phyloP scores from a whole-genome alignment of 1,140 invertebrate genomes.

The Oryctes rhinoceros region DNA sequence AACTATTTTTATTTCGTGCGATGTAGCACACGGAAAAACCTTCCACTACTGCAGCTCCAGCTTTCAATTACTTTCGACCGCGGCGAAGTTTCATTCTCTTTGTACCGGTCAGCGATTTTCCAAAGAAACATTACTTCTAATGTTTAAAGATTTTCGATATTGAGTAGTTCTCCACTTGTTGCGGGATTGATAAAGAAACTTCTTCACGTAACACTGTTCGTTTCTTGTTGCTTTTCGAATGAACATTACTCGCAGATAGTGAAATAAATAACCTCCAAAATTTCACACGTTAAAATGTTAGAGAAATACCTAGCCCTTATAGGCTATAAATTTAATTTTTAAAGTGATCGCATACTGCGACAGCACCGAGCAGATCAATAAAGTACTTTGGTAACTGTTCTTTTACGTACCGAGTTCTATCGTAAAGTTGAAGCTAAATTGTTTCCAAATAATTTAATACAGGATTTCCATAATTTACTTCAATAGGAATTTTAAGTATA shows the following conservation, averaged over 20 bases:
- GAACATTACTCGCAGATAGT: neutral
- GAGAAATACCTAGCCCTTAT: neutral
- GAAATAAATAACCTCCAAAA: neutral
- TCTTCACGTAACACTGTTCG: neutral
- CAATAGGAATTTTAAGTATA: too few species aligned
- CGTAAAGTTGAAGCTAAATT: too few species aligned
- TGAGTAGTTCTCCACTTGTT: slow-evolving; percentile 13
- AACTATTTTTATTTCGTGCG: neutral
- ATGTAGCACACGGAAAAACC: neutral
- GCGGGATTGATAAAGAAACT: neutral
- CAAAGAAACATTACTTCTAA: slow-evolving; percentile 1
- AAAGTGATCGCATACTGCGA: too few species aligned
- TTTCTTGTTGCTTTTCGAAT: neutral
- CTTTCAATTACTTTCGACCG: slow-evolving; percentile 8
- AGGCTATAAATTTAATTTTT: neutral
- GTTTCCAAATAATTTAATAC: too few species aligned
- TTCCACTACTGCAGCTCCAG: neutral
- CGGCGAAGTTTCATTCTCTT: neutral
- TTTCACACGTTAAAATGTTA: neutral
- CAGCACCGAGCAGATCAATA: too few species aligned
- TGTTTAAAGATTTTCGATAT: neutral
- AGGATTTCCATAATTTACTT: too few species aligned
- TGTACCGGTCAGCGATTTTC: neutral
- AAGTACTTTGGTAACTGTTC: too few species aligned
- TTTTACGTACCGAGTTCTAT: too few species aligned